A percentile compares a stretch with the other conserved stretches of the same genome.
These are phyloP conservation scores for Metopia argyrocephala DNA, from an alignment of 2,888 invertebrate species.

Conservation along the genomic window DNA sequence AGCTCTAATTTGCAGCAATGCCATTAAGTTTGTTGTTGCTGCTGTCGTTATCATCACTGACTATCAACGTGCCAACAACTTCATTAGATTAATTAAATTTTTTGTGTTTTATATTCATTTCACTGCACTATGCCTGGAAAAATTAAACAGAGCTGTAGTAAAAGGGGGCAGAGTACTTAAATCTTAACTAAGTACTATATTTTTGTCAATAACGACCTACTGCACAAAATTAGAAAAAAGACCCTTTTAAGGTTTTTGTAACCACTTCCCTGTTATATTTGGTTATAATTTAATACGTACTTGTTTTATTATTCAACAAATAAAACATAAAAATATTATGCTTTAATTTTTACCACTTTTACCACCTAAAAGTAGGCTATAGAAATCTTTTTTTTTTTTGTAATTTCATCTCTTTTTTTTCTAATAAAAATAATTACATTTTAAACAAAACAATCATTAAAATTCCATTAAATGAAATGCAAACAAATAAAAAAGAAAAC, in stretches of 20 bases:
- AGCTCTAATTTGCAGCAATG: constrained; percentile 50
- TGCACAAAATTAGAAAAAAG: too few species aligned
- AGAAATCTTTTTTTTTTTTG: constrained; percentile 17
- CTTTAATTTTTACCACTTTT: constrained; percentile 50
- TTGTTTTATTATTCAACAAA: neutral
- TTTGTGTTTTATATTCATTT: neutral
- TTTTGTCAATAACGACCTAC: too few species aligned
- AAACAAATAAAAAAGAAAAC: neutral
- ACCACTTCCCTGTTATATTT: constrained; percentile 31
- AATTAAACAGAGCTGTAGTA: constrained; percentile 22
- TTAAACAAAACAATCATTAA: constrained; percentile 49
- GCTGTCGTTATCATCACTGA: constrained; percentile 39
- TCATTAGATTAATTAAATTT: constrained; percentile 61
- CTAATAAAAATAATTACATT: constrained; percentile 59
- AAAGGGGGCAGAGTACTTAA: neutral
- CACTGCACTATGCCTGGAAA: neutral
- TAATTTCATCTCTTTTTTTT: neutral
- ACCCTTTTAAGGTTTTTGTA: too few species aligned
- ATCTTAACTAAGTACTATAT: too few species aligned
- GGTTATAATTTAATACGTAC: constrained; percentile 34
- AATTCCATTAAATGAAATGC: constrained; percentile 44
- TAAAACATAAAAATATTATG: constrained; percentile 41
- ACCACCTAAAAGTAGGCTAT: constrained; percentile 60
- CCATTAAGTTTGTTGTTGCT: neutral
- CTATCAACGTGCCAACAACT: constrained; percentile 63